Base-by-base conservation (phyloP, 2,113 vertebrate genomes). In the Conger conger region DNA sequence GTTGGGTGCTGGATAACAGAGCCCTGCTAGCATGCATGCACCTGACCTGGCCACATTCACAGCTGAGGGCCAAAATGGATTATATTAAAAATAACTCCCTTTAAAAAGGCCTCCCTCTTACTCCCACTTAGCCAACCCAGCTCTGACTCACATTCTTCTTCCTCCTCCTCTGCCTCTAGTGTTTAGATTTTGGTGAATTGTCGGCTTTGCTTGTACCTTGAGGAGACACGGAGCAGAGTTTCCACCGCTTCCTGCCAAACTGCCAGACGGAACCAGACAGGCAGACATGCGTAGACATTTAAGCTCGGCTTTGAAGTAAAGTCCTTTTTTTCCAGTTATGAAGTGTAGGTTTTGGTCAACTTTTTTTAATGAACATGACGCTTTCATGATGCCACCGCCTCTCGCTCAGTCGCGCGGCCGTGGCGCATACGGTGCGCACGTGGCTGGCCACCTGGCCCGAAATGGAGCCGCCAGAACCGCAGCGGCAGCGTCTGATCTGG, bases 241-340 rank as follows among this genome's bases (percentile, higher is more conserved):
- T 88, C 83, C 87, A 73, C 77, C 33, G 15, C 0, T 18, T 27
- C 16, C 86, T 86, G 89, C 82, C 86, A 88, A 60, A 60, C 76
- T 79, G 35, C 23, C 76, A 63, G 57, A 36, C 30, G 27, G 80
- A 30, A 82, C 42, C 37, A 76, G 38, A 40, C 13, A 45, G 23
- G 27, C 18, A 60, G 17, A 57, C 23, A 23, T 18, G n/a, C 9
- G 4, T 27, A 23, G 63, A 42, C 11, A 63, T 80, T 80, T 9
- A 36, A 80, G 79, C 57, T 42, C 73, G 83, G 37, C 20, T 13
- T 0, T 1, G 50, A 63, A 86, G 54, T 1, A 84, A 80, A 86
- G 76, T n/a, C n/a, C 73, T 36, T 76, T 13, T 78, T 37, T 36
- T 20, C 1, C 36, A 16, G 42, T 73, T 35, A 27, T 27, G 37